Conservation (phyloP, 1,140 invertebrate genomes). For the Drosophila sp. region DNA sequence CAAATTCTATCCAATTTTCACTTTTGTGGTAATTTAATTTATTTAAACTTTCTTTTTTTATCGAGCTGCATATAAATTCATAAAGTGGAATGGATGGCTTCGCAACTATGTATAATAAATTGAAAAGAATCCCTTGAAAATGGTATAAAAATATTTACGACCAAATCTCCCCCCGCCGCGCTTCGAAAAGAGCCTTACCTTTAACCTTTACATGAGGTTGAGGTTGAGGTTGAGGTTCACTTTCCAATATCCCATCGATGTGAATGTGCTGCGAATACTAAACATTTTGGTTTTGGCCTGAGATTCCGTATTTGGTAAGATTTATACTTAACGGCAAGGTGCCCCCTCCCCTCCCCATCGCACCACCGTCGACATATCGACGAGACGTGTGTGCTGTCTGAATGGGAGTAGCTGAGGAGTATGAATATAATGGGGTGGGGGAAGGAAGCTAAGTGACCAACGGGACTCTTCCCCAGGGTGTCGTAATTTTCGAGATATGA, state of each 20-base stretch:
- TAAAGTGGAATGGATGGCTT: slow-evolving; percentile 49
- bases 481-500: slow-evolving; percentile 80
- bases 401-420: background rate
- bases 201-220: slow-evolving; percentile 6
- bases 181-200: background rate
- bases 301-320: slow-evolving; percentile 63
- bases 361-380: background rate
- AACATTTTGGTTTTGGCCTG: slow-evolving; percentile 44
- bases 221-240: slow-evolving; percentile 14
- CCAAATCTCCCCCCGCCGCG: background rate
- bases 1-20: slow-evolving; percentile 8
- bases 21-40: slow-evolving; percentile 29
- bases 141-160: slow-evolving; percentile 56
- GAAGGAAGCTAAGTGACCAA: slow-evolving; percentile 62
- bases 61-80: slow-evolving; percentile 55
- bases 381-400: slow-evolving; percentile 6
- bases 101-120: slow-evolving; percentile 65
- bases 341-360: too few relatives aligned
- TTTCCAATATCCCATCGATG: slow-evolving; percentile 60
- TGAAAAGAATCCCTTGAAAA: slow-evolving; percentile 65
- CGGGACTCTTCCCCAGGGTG: slow-evolving; percentile 67
- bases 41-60: slow-evolving; percentile 38
- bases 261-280: slow-evolving; percentile 62
- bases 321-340: slow-evolving; percentile 56
- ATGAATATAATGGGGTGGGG: background rate